Evolutionary conservation across 2,888 invertebrate species (phyloP), one percentile per base, ranked within the genome.

Genomic region (Desoria tigrina): DNA sequence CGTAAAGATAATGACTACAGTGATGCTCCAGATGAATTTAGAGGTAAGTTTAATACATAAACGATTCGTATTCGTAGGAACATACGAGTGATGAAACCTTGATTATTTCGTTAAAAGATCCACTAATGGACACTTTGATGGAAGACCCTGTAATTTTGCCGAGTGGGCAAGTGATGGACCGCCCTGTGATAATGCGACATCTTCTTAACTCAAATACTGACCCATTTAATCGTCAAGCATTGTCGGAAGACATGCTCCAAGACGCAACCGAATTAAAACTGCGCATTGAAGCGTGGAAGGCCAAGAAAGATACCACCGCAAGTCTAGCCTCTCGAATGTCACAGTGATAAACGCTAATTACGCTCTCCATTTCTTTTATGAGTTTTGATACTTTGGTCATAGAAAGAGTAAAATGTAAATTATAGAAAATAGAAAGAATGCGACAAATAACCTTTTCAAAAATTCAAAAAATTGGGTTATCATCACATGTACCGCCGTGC

Each of bases 81-180:
- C 9, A 39, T 39, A 39, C 16, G 39, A 11, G 9, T 39, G 9
- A 16, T 39, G 9, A 39, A 16, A n/a, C n/a, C n/a, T n/a, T 39
- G 16, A 11, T 39, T 50, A 21, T n/a, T 50, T 14, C n/a, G 18
- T 11, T 7, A 76, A 24, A 73, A 84, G 97, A 97, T 83, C 96
- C 96, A 0, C 84, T 97, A 39, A 97, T 97, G 97, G 95, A 95
- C 80, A 96, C 96, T 0, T 83, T 97, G 58, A 97, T 97, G 96
- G 89, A 89, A 6, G 96, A 97, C 81, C 97, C 97, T 11, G 97
- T 97, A 11, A 83, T 89, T 70, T 83, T 97, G 77, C 96, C 96
- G 1, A 92, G 94, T 69, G 94, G 94, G 68, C 88, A 87, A 78
- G 86, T 95, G 26, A 96, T 97, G 94, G 96, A 97, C 81, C 86